Evolutionary conservation across 2,113 vertebrate species (phyloP).

Genomic region (Psilopsiagon aurifrons): DNA sequence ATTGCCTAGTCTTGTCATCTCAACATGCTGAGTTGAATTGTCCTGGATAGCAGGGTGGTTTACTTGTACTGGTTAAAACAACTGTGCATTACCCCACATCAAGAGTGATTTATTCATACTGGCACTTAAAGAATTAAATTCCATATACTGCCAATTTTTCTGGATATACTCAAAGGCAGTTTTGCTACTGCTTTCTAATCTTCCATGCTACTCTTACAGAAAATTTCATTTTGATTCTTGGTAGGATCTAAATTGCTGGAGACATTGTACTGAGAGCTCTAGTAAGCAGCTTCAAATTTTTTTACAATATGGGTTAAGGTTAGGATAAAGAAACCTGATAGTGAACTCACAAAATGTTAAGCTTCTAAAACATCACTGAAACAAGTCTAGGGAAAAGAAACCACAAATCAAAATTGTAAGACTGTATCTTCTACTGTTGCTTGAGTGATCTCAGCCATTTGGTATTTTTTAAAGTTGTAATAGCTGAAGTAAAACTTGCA

Average conservation of each 20-base stretch:
- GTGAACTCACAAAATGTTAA: neutral
- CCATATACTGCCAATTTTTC: neutral
- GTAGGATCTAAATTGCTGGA: neutral
- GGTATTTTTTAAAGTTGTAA: slow-evolving; percentile 1
- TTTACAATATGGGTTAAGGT: neutral
- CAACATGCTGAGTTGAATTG: neutral
- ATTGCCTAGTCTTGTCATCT: neutral
- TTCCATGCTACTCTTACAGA: neutral
- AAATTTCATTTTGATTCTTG: neutral
- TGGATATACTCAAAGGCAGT: neutral
- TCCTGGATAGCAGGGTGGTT: neutral
- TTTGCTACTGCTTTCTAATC: neutral
- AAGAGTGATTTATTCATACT: neutral
- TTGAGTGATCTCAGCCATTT: neutral
- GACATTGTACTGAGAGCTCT: neutral
- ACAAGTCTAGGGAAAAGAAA: neutral
- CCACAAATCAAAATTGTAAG: neutral
- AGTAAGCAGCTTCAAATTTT: neutral
- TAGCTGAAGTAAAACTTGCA: neutral
- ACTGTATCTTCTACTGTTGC: neutral
- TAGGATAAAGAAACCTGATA: neutral
- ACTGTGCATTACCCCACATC: neutral
- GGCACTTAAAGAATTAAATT: neutral
- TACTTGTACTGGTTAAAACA: neutral
- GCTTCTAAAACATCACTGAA: neutral